Conservation (phyloP, 1,140 invertebrate species). For the Melanaphis sacchari region DNA sequence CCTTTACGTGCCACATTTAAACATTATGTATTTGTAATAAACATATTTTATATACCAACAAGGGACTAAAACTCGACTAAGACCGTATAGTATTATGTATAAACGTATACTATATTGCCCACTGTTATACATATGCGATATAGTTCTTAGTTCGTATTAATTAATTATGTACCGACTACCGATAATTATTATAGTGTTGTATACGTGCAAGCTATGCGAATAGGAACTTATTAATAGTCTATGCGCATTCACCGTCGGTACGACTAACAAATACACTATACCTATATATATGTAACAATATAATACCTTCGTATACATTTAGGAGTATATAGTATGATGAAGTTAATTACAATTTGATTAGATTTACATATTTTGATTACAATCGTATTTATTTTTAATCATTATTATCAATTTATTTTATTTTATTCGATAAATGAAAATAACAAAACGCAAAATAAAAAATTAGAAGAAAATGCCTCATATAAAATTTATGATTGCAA, state of each 20-base stretch:
- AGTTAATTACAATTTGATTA: background rate
- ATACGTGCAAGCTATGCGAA: background rate
- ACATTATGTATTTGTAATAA: background rate
- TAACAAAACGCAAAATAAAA: background rate
- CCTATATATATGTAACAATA: background rate
- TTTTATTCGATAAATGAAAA: background rate
- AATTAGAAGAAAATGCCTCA: background rate
- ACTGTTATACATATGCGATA: background rate
- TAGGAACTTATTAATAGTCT: constrained; percentile 10
- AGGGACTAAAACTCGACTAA: background rate
- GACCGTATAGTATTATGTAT: background rate
- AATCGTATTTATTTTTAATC: background rate
- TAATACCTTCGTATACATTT: background rate
- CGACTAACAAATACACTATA: background rate
- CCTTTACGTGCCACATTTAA: background rate
- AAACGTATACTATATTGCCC: background rate
- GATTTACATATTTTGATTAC: background rate
- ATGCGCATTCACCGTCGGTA: background rate
- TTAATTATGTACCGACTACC: background rate
- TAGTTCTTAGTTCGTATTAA: constrained; percentile 6
- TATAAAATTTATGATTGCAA: background rate
- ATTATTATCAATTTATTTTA: background rate
- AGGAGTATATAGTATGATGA: background rate
- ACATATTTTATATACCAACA: background rate
- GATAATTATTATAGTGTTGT: background rate